phyloP scores from a whole-genome alignment of 2,113 vertebrate genomes.

The Pelecanoides urinatrix region DNA sequence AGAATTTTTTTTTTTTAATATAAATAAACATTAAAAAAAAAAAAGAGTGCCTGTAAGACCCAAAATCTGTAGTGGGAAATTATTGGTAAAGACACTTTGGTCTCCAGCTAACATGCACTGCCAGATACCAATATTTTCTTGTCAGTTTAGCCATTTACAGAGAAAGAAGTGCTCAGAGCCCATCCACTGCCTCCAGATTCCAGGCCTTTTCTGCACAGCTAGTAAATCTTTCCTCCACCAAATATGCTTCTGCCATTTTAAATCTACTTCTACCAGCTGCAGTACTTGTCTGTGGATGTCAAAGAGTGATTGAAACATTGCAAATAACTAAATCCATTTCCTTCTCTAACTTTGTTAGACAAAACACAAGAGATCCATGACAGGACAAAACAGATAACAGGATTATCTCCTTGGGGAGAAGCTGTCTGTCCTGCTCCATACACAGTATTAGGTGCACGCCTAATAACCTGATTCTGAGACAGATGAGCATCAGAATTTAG shows the following conservation, averaged over 20 bases:
- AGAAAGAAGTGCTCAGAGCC: not conserved
- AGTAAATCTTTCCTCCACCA: conserved; percentile 5
- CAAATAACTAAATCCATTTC: not conserved
- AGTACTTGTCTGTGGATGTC: not conserved
- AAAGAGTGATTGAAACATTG: not conserved
- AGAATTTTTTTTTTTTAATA: not conserved
- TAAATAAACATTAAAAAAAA: not conserved
- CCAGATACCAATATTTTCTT: not conserved
- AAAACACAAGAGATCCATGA: not conserved
- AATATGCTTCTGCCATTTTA: not conserved
- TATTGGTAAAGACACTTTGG: not conserved
- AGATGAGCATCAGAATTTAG: not conserved
- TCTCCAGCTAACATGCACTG: not conserved
- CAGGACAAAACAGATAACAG: not conserved
- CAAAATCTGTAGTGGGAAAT: not conserved
- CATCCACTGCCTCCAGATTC: not conserved
- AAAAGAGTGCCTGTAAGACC: not conserved
- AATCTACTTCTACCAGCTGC: not conserved
- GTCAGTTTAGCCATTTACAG: not conserved
- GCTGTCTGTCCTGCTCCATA: not conserved
- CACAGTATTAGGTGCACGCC: not conserved
- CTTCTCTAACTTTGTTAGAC: not conserved
- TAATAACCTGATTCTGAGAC: not conserved
- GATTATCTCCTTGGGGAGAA: not conserved
- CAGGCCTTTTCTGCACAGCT: not conserved